These are phyloP conservation scores for Narcine bancroftii DNA, from an alignment of 2,113 vertebrate genomes.

Conservation along the genomic window DNA sequence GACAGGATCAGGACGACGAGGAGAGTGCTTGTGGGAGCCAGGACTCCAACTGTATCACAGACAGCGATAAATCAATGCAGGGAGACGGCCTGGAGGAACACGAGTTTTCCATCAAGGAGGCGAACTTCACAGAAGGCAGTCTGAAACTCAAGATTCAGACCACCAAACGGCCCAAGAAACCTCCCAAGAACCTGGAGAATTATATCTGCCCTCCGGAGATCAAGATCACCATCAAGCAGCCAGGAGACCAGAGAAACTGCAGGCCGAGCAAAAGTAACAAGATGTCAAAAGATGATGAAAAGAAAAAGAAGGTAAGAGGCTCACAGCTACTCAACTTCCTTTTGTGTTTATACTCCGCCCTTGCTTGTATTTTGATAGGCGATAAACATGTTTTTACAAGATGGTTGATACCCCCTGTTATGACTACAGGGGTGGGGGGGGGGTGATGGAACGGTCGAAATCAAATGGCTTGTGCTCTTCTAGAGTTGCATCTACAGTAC, in stretches of 20 bases:
- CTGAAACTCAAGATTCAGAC: conserved; percentile 98
- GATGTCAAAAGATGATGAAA: conserved; percentile 77
- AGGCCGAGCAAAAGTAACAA: conserved; percentile 69
- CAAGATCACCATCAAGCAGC: conserved; percentile 93
- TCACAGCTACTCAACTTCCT: conserved; percentile 22
- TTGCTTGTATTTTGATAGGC: conserved; percentile 30
- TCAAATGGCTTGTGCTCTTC: conserved; percentile 3
- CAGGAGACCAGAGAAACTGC: conserved; percentile 71
- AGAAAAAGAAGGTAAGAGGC: conserved; percentile 81
- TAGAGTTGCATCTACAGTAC: neutral
- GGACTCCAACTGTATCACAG: conserved; percentile 78
- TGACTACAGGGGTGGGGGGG: neutral
- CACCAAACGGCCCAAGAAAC: conserved; percentile 94
- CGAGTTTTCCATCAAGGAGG: conserved; percentile 98
- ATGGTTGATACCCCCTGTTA: conserved; percentile 33
- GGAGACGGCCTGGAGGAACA: conserved; percentile 87
- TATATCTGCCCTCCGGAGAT: conserved; percentile 97
- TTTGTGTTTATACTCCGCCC: conserved; percentile 34
- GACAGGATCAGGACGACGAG: conserved; percentile 69
- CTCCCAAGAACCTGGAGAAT: conserved; percentile 96
- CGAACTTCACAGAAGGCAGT: conserved; percentile 93
- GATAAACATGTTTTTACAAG: conserved; percentile 37
- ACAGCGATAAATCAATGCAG: conserved; percentile 78
- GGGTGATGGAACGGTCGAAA: neutral
- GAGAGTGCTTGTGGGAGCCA: conserved; percentile 74